These are phyloP conservation scores for Drosophila lacteicornis DNA, from an alignment of 1,140 invertebrate species.

Conservation along the genomic window DNA sequence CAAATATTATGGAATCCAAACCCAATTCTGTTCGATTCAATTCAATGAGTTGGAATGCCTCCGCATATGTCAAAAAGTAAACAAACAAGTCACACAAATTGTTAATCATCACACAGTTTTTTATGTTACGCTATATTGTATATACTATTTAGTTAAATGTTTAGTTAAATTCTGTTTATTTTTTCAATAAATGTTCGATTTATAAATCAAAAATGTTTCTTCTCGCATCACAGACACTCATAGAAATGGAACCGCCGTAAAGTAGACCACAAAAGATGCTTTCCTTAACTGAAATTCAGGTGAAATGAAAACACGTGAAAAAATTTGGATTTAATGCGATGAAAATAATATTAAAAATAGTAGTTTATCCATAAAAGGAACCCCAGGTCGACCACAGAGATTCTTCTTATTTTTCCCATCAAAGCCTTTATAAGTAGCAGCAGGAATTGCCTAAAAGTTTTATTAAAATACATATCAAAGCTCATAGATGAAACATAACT, in stretches of 20 bases:
- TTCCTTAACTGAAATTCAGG: conserved; percentile 36
- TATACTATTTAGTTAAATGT: conserved; percentile 48
- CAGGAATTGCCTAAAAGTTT: conserved; percentile 75
- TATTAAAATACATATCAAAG: conserved; percentile 79
- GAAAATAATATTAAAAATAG: neutral
- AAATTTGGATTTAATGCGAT: conserved; percentile 12
- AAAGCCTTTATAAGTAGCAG: conserved; percentile 57
- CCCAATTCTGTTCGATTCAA: conserved; percentile 39
- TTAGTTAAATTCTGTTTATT: conserved; percentile 42
- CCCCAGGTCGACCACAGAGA: neutral
- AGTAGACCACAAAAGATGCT: conserved; percentile 30
- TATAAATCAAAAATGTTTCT: conserved; percentile 6
- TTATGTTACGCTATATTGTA: conserved; percentile 31
- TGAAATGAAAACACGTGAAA: conserved; percentile 26
- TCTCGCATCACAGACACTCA: conserved; percentile 4
- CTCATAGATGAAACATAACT: conserved; percentile 53
- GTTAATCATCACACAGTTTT: conserved; percentile 48
- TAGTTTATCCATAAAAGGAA: neutral
- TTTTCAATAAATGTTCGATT: conserved; percentile 44
- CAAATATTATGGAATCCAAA: conserved; percentile 51
- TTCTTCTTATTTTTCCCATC: conserved; percentile 16
- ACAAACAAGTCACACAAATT: conserved; percentile 38
- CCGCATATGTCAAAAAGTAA: conserved; percentile 65
- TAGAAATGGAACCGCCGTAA: conserved; percentile 37
- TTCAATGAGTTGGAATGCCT: conserved; percentile 58